A percentile compares a stretch with the other conserved stretches of the same genome.
phyloP scores from a whole-genome alignment of 2,888 invertebrate species.

The Rambutsinella grinnellia region DNA sequence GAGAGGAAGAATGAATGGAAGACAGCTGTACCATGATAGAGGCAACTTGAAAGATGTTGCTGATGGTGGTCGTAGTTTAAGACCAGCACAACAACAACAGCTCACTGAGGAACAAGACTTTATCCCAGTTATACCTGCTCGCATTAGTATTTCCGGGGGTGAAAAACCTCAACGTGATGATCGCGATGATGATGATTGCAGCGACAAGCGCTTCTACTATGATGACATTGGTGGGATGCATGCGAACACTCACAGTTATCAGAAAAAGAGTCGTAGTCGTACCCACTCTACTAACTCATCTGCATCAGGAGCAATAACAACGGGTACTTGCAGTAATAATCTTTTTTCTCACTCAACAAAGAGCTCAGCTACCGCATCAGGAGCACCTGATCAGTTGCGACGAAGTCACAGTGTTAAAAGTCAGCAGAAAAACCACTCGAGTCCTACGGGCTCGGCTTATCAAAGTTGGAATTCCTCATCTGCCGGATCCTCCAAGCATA shows the following conservation, averaged over 20 bases:
- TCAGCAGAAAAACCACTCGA: conserved; percentile 42
- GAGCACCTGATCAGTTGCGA: conserved; percentile 63
- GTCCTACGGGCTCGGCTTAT: conserved; percentile 38
- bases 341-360: conserved; percentile 52
- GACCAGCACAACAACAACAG: conserved; percentile 3
- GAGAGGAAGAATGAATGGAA: too few species aligned
- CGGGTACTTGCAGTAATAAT: conserved; percentile 31
- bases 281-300: background rate
- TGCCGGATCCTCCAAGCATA: conserved; percentile 1
- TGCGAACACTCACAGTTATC: conserved; percentile 17
- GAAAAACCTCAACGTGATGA: conserved; percentile 64
- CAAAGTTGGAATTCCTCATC: conserved; percentile 40
- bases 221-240: conserved; percentile 39
- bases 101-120: conserved; percentile 29
- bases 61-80: conserved; percentile 4
- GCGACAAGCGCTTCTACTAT: conserved; percentile 31
- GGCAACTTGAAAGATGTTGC: conserved; percentile 27
- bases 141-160: conserved; percentile 65
- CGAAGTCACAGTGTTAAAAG: conserved; percentile 63
- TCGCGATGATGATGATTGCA: conserved; percentile 39
- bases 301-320: background rate
- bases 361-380: conserved; percentile 28
- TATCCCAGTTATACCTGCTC: conserved; percentile 59
- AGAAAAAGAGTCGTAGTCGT: background rate
- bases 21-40: conserved; percentile 30